These are phyloP conservation scores for Operophtera brumata DNA, from an alignment of 2,888 invertebrate species.

Conservation along the genomic window DNA sequence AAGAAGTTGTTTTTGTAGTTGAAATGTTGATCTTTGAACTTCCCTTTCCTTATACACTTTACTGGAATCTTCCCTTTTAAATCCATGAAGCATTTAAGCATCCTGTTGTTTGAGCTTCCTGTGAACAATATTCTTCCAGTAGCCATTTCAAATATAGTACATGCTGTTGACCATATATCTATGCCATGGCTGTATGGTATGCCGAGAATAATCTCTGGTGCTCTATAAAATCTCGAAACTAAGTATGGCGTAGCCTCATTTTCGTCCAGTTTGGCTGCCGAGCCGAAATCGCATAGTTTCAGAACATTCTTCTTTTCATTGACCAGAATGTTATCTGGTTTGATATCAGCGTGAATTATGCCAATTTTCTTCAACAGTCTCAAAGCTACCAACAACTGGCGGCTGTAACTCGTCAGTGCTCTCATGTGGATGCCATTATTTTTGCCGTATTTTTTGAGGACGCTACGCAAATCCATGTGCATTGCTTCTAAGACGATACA, in stretches of 20 bases:
- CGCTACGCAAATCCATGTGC: slow-evolving; percentile 93
- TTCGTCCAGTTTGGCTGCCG: slow-evolving; percentile 94
- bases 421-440: slow-evolving; percentile 98
- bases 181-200: slow-evolving; percentile 96
- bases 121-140: slow-evolving; percentile 98
- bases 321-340: slow-evolving; percentile 99
- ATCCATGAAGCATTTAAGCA: slow-evolving; percentile 99
- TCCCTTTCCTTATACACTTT: slow-evolving; percentile 94
- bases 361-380: slow-evolving; percentile 96
- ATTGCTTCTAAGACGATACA: slow-evolving; percentile 99
- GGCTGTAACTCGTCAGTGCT: slow-evolving; percentile 97
- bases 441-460: slow-evolving; percentile 97
- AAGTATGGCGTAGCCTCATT: slow-evolving; percentile 99
- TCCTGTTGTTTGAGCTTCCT: slow-evolving; percentile 98
- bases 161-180: slow-evolving; percentile 99
- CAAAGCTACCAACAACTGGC: slow-evolving; percentile 95
- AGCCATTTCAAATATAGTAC: slow-evolving; percentile 98
- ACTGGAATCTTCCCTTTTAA: slow-evolving; percentile 98
- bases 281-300: slow-evolving; percentile 99
- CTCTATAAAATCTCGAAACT: slow-evolving; percentile 98
- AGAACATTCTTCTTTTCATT: slow-evolving; percentile 97
- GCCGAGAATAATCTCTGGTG: slow-evolving; percentile 99
- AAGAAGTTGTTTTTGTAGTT: slow-evolving; percentile 97
- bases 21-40: slow-evolving; percentile 98
- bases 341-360: slow-evolving; percentile 98